Base-by-base conservation (phyloP, 64 coral and sea anemone species). In the Cladopsammia gracilis region DNA sequence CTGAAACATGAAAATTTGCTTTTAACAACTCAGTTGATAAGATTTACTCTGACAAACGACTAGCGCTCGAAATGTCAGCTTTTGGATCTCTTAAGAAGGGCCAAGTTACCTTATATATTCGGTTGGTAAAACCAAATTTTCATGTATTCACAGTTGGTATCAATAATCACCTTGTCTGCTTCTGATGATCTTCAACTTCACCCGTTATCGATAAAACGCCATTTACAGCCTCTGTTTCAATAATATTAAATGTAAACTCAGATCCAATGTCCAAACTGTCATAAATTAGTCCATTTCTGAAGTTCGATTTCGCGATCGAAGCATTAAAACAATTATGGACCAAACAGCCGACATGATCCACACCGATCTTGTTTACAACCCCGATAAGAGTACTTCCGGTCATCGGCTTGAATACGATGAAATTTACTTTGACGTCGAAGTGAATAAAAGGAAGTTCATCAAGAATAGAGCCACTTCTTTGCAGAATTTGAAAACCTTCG, bases 301-400 rank as follows among this genome's bases (percentile, higher is more conserved):
- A 65, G 56, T 74, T 76, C 19, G 87, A 81, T 68, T 53, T 94
- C 5, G 88, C 20, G 66, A 99, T 66, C 0, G 98, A 96, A 9
- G 98, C 98, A 65, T 99, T 99, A 62, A 99, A 99, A 76, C 77
- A 91, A 6, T 79, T 85, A 76, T 99, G 98, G 42, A 99, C 94
- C 46, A 99, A 79, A 71, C 94, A 96, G 16, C 98, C 98, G 7
- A 99, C 75, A 43, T 99, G 94, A 89, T 93, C 94, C 46, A 67
- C 52, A 19, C 94, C 88, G 26, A 93, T 24, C 34, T 96, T 99
- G 62, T 99, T 99, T 16, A 99, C 94, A 18, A 94, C 94, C 1
- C 98, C 98, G 15, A 89, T 50, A 22, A 99, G 91, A 5, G 88
- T 88, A 48, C 92, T 94, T 48, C 90, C 91, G 59, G 96, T 66